Evolutionary conservation across 1,140 invertebrate genomes (phyloP).

Genomic region (Pachyrhynchus sulphureomaculatus): DNA sequence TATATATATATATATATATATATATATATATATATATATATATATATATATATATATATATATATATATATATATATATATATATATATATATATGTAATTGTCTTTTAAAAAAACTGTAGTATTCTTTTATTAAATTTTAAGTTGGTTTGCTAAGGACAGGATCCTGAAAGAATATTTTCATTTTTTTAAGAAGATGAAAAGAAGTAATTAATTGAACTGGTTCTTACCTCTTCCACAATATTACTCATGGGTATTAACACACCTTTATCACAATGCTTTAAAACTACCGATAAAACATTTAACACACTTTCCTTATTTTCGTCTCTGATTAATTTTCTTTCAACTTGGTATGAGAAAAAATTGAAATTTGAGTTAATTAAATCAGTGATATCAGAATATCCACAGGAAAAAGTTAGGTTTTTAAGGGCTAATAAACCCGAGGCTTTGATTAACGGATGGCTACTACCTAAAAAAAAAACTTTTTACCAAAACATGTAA

Average conservation of each 20-base stretch:
- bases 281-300: constrained; percentile 64
- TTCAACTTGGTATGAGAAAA: constrained; percentile 65
- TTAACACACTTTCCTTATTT: constrained; percentile 56
- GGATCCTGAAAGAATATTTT: too few species aligned
- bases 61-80: too few species aligned
- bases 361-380: constrained; percentile 64
- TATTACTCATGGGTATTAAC: constrained; percentile 61
- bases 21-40: too few species aligned
- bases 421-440: constrained; percentile 57
- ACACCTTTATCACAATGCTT: constrained; percentile 62
- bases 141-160: too few species aligned
- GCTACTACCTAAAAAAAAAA: constrained; percentile 55
- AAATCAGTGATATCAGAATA: constrained; percentile 56
- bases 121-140: too few species aligned
- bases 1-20: too few species aligned
- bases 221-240: constrained; percentile 64
- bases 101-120: too few species aligned
- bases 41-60: too few species aligned
- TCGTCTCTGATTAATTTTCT: constrained; percentile 59
- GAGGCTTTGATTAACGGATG: constrained; percentile 57
- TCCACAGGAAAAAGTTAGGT: constrained; percentile 56
- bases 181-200: too few species aligned
- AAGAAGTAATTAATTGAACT: too few species aligned
- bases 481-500: too few species aligned
- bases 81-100: too few species aligned